A percentile compares a stretch with the other conserved stretches of the same genome.
Evolutionary conservation across 2,888 invertebrate genomes (phyloP).

Genomic region (Melipona beecheii): DNA sequence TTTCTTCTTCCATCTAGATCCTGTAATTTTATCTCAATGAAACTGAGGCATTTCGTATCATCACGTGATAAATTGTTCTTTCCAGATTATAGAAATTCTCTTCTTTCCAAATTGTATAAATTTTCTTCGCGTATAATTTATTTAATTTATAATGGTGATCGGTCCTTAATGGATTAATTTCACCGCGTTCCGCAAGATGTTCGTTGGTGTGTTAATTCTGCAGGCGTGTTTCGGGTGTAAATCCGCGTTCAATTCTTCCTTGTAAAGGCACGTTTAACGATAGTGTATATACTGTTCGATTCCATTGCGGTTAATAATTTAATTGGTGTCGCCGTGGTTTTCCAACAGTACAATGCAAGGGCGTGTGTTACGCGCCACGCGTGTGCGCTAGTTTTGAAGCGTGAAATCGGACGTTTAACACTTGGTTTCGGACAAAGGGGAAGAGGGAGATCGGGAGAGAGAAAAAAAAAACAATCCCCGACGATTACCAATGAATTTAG

Average conservation of each 20-base stretch:
- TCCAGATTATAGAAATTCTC: background rate
- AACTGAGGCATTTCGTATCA: background rate
- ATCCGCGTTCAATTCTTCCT: constrained; percentile 18
- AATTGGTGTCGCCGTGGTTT: constrained; percentile 9
- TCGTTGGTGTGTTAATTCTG: background rate
- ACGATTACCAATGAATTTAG: constrained; percentile 13
- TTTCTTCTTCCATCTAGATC: background rate
- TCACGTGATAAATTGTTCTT: background rate
- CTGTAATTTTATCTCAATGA: background rate
- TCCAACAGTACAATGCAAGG: background rate
- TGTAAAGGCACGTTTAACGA: background rate
- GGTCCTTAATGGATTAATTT: constrained; percentile 6
- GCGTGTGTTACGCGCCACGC: background rate
- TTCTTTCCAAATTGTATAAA: background rate
- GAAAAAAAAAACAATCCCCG: background rate
- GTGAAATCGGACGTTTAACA: constrained; percentile 11
- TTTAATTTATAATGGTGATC: too few relatives aligned
- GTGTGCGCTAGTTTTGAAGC: constrained; percentile 6
- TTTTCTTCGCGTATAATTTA: background rate
- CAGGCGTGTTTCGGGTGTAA: background rate
- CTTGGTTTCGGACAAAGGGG: background rate
- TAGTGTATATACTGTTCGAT: background rate
- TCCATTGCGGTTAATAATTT: constrained; percentile 15
- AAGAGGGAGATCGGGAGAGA: background rate
- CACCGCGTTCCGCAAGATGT: background rate